These are phyloP conservation scores for Hydroisotoma schaefferi DNA, from an alignment of 2,888 invertebrate genomes.

Conservation along the genomic window DNA sequence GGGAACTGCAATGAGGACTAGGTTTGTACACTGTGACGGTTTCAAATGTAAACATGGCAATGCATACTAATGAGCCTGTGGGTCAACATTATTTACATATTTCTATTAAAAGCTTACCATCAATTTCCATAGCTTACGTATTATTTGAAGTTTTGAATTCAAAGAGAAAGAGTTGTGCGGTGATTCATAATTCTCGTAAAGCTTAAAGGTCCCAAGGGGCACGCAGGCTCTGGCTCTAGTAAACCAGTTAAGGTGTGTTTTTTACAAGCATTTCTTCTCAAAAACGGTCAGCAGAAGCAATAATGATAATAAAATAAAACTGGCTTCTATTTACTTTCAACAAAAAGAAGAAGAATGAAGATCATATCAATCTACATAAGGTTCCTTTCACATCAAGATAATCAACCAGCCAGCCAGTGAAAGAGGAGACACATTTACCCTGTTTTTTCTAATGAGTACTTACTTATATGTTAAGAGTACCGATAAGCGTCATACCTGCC, in stretches of 20 bases:
- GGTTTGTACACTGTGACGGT: background rate
- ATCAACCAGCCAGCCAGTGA: too few species aligned
- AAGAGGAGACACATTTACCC: slow-evolving; percentile 3
- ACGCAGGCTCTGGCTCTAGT: too few species aligned
- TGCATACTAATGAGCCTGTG: slow-evolving; percentile 33
- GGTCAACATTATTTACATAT: slow-evolving; percentile 5
- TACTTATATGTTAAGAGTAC: too few species aligned
- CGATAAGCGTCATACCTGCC: too few species aligned
- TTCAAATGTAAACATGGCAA: slow-evolving; percentile 24
- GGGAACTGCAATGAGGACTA: slow-evolving; percentile 20
- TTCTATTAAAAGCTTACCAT: slow-evolving; percentile 1
- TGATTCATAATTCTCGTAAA: background rate
- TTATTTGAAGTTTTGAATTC: background rate
- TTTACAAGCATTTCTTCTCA: background rate
- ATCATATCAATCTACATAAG: background rate
- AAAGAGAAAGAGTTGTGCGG: background rate
- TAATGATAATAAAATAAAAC: slow-evolving; percentile 2
- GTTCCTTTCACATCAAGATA: too few species aligned
- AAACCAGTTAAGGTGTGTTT: too few species aligned
- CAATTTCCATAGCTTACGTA: slow-evolving; percentile 1
- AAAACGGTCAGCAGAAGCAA: slow-evolving; percentile 2
- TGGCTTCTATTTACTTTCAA: background rate
- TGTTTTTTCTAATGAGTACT: too few species aligned
- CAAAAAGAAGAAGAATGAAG: background rate
- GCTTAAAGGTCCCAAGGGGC: background rate